A percentile compares a stretch with the other conserved stretches of the same genome.
These are phyloP conservation scores for Cataglyphis altisquamis DNA, from an alignment of 2,888 invertebrate species.

Conservation along the genomic window DNA sequence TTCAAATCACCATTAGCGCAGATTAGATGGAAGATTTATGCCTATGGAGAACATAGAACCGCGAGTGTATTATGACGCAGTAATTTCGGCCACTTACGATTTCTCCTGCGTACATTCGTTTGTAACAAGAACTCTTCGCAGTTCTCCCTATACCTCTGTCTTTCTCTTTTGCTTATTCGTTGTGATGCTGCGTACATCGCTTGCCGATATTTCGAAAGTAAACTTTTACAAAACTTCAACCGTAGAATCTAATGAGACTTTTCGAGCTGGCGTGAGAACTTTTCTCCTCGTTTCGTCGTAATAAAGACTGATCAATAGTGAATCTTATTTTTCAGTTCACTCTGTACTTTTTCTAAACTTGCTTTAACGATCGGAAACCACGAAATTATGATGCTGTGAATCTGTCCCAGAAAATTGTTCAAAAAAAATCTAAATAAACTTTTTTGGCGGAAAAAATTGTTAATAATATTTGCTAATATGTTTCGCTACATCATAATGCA, in stretches of 20 bases:
- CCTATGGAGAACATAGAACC: slow-evolving; percentile 58
- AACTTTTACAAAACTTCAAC: slow-evolving; percentile 67
- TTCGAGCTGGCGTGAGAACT: slow-evolving; percentile 44
- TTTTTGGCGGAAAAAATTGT: neutral
- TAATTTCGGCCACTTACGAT: slow-evolving; percentile 68
- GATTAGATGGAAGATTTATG: slow-evolving; percentile 53
- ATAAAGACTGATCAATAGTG: slow-evolving; percentile 54
- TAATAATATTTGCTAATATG: neutral
- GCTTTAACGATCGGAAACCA: neutral
- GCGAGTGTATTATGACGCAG: slow-evolving; percentile 56
- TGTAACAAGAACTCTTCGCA: slow-evolving; percentile 65
- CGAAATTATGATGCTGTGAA: neutral
- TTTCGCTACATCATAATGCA: neutral
- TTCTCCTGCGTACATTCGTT: slow-evolving; percentile 64
- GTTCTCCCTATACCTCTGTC: slow-evolving; percentile 27
- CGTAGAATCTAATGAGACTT: slow-evolving; percentile 73
- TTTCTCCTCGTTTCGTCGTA: slow-evolving; percentile 49
- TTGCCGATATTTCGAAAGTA: slow-evolving; percentile 75
- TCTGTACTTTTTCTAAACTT: slow-evolving; percentile 23
- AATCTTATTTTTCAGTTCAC: slow-evolving; percentile 45
- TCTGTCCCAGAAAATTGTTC: neutral
- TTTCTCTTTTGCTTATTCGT: slow-evolving; percentile 58
- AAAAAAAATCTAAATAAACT: neutral
- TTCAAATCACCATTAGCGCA: slow-evolving; percentile 29
- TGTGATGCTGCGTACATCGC: slow-evolving; percentile 72